Evolutionary conservation across 2,888 invertebrate genomes (phyloP), one percentile per base, ranked within the genome.

Genomic region (Tipula confusa): DNA sequence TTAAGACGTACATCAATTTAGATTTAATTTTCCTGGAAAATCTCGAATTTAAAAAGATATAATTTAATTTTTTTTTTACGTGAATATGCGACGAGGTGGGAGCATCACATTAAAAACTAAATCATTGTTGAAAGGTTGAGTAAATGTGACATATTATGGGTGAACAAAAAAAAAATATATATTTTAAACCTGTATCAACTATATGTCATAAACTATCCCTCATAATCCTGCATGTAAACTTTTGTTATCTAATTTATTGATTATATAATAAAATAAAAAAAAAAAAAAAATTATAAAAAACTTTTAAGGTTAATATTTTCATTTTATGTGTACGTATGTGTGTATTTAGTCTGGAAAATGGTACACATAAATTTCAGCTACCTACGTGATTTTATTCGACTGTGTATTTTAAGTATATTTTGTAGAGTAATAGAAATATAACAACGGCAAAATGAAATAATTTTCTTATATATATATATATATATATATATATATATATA

Each of bases 201-300:
- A n/a, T 24, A 24, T 64, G 64, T 64, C 64, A 64, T 24, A 64
- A 64, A 7, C 1, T 64, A 9, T 18, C 64, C 64, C 64, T 64
- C 64, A 64, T 64, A 64, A 64, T 64, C 64, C 64, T 9, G 24
- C 2, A 24, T 18, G 5, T 24, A 24, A 64, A 64, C 64, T 64
- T 64, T 64, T 64, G 64, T 64, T 64, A 64, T 64, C 64, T 64
- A 64, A 64, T 64, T 64, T 64, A 64, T 64, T 64, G 64, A 64
- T 64, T 64, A 24, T 24, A 64, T 24, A 64, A 64, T n/a, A n/a
- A n/a, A n/a, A n/a, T n/a, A n/a, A n/a, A n/a, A n/a, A n/a, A n/a
- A n/a, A n/a, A n/a, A n/a, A n/a, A n/a, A n/a, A n/a, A n/a, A 64
- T 24, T 24, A 64, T 64, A 24, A 64, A 64, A 6, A 64, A 64